phyloP scores from a whole-genome alignment of 1,140 invertebrate species.

The Drosophila mauritiana region DNA sequence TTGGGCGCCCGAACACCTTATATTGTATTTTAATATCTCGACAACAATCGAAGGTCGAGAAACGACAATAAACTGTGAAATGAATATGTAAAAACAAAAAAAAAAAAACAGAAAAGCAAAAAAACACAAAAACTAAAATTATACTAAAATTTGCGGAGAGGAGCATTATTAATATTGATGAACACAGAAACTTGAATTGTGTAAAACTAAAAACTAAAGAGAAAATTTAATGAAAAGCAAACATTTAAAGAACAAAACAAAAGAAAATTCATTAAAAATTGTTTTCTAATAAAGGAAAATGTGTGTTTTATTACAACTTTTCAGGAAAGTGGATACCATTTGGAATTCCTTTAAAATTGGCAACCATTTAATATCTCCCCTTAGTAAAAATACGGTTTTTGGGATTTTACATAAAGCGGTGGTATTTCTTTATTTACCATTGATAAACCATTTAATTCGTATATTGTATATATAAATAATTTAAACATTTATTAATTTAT shows the following conservation, averaged over 20 bases:
- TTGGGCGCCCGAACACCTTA: conserved; percentile 57
- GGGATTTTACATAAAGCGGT: conserved; percentile 84
- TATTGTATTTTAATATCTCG: conserved; percentile 85
- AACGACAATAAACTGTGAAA: conserved; percentile 85
- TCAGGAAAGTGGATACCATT: not conserved
- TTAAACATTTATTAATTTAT: conserved; percentile 72
- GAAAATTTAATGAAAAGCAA: conserved; percentile 66
- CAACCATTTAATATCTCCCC: not conserved
- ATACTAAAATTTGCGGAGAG: conserved; percentile 71
- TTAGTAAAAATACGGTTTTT: conserved; percentile 7
- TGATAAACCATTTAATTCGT: conserved; percentile 79
- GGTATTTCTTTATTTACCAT: conserved; percentile 84
- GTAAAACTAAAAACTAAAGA: conserved; percentile 66
- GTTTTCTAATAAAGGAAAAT: conserved; percentile 81
- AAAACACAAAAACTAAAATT: conserved; percentile 64
- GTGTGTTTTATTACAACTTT: conserved; percentile 28
- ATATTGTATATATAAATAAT: conserved; percentile 79
- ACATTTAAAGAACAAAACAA: conserved; percentile 72
- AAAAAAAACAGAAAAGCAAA: conserved; percentile 13
- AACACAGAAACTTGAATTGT: conserved; percentile 71
- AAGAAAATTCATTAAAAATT: conserved; percentile 81
- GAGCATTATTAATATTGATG: conserved; percentile 66
- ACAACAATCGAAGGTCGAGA: conserved; percentile 84
- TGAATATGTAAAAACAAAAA: conserved; percentile 77
- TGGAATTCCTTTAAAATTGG: not conserved